These are phyloP conservation scores for Trachurus trachurus DNA, from an alignment of 2,797 vertebrate genomes.

Conservation along the genomic window DNA sequence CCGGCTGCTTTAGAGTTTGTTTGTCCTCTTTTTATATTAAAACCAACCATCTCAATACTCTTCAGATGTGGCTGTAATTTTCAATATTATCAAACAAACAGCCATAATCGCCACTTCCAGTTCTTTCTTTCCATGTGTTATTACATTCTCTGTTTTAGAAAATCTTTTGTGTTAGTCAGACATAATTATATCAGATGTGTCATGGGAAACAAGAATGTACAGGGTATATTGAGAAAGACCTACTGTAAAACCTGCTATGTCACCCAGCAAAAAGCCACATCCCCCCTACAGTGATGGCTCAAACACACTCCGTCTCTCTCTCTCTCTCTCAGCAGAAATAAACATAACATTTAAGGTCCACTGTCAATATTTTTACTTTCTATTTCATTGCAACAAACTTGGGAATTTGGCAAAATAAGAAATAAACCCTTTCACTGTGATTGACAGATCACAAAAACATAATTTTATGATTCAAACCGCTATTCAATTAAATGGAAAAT, in stretches of 20 bases:
- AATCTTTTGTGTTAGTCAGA: conserved; percentile 6
- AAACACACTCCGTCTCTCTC: not conserved
- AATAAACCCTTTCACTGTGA: too few species aligned
- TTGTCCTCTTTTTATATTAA: not conserved
- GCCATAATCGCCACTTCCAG: not conserved
- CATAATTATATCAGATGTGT: not conserved
- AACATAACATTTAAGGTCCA: not conserved
- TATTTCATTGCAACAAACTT: not conserved
- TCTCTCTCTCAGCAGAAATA: not conserved
- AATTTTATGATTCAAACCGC: not conserved
- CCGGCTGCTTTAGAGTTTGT: not conserved
- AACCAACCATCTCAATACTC: not conserved
- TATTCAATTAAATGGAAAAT: not conserved
- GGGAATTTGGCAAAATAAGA: not conserved
- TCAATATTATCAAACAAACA: not conserved
- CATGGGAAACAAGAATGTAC: not conserved
- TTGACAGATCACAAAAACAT: too few species aligned
- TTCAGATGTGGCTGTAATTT: not conserved
- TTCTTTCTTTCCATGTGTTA: not conserved
- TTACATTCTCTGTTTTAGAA: not conserved
- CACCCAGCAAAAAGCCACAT: not conserved
- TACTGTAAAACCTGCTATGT: not conserved
- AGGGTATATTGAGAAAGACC: not conserved
- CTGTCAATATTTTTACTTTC: not conserved
- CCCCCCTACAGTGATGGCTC: not conserved